Conservation (phyloP, 2,797 vertebrate genomes). For the Myotis myotis region DNA sequence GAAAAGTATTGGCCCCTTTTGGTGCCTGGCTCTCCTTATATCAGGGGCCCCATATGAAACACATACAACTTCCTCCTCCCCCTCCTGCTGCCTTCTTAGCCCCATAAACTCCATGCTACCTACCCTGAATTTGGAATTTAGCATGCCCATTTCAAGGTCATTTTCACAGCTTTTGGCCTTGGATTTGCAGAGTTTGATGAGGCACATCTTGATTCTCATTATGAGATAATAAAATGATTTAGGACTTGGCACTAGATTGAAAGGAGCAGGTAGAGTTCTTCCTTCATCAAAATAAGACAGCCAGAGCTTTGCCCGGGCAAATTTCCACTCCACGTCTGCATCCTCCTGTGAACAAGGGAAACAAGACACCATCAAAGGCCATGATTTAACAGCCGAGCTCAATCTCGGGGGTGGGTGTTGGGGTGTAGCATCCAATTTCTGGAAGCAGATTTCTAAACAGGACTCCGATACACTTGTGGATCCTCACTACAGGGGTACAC, state of each 20-base stretch:
- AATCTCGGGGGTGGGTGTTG: accelerated
- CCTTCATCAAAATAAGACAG: constrained; percentile 98
- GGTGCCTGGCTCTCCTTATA: not conserved
- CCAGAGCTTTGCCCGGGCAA: constrained; percentile 97
- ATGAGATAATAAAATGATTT: constrained; percentile 98
- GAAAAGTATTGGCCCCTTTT: accelerated
- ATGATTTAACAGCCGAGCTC: accelerated
- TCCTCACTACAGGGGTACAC: accelerated
- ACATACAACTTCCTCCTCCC: not conserved
- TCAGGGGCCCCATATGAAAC: not conserved
- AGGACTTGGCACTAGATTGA: constrained; percentile 97
- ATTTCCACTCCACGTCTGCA: constrained; percentile 98
- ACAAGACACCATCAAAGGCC: constrained; percentile 25
- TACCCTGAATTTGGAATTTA: constrained; percentile 93
- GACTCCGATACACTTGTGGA: not conserved
- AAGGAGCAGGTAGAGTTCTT: constrained; percentile 95
- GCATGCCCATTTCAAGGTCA: constrained; percentile 96
- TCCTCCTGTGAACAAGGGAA: constrained; percentile 89
- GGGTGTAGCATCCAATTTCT: accelerated
- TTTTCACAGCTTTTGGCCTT: constrained; percentile 91
- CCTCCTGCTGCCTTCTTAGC: not conserved
- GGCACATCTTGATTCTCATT: constrained; percentile 93
- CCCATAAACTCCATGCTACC: constrained; percentile 15
- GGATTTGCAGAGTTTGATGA: constrained; percentile 94
- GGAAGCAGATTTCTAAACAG: not conserved